Conservation (phyloP, 2,888 invertebrate species). For the Thelaira solivaga region DNA sequence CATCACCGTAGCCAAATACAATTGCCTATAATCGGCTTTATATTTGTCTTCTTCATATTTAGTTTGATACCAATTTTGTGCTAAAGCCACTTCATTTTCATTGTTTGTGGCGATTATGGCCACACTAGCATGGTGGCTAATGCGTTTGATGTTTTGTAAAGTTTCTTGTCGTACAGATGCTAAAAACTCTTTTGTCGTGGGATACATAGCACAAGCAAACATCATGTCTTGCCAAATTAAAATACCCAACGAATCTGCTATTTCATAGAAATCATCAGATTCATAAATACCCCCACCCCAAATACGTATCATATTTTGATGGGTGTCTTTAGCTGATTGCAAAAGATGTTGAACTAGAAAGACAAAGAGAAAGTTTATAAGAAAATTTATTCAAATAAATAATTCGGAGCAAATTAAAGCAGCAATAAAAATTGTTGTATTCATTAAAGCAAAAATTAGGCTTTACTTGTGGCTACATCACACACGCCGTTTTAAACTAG, state of each 20-base stretch:
- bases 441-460: too few species aligned
- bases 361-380: neutral
- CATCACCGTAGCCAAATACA: constrained; percentile 88
- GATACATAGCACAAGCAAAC: constrained; percentile 98
- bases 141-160: constrained; percentile 86
- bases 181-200: constrained; percentile 84
- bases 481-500: too few species aligned
- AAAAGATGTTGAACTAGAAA: constrained; percentile 81
- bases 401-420: too few species aligned
- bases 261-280: constrained; percentile 90
- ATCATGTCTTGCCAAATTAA: constrained; percentile 98
- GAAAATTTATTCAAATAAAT: too few species aligned
- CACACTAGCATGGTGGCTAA: constrained; percentile 92
- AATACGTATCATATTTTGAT: constrained; percentile 96
- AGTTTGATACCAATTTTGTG: constrained; percentile 87
- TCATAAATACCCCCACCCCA: constrained; percentile 99
- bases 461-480: too few species aligned
- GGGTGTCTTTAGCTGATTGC: constrained; percentile 83
- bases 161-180: constrained; percentile 86
- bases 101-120: constrained; percentile 97
- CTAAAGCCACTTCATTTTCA: constrained; percentile 94
- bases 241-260: constrained; percentile 92
- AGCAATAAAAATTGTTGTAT: too few species aligned
- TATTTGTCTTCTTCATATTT: constrained; percentile 79
- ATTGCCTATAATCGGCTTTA: constrained; percentile 86